Evolutionary conservation across 2,113 vertebrate species (phyloP).

Genomic region (Ageneiosus marmoratus): DNA sequence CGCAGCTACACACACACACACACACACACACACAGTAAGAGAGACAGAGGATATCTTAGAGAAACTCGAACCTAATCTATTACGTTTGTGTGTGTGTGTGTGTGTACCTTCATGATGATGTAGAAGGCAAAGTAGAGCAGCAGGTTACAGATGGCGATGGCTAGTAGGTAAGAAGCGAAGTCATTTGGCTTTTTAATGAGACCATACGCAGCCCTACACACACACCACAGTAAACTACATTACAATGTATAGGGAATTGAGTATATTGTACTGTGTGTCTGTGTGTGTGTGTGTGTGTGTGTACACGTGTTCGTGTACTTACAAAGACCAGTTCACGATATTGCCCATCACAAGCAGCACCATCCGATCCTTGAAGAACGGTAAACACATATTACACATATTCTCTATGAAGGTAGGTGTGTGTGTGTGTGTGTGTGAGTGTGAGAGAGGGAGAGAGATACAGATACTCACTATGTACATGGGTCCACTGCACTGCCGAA

Average conservation of each 20-base stretch:
- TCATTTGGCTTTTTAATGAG: conserved; percentile 90
- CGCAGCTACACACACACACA: no score
- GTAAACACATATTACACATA: conserved; percentile 19
- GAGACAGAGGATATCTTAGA: conserved; percentile 23
- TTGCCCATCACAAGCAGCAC: conserved; percentile 96
- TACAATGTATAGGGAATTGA: neutral
- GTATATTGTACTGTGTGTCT: neutral
- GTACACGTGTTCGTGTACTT: conserved; percentile 61
- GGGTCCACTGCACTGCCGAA: conserved; percentile 94
- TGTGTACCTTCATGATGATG: conserved; percentile 96
- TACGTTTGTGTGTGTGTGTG: neutral
- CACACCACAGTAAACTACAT: neutral
- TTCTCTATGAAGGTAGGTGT: no score
- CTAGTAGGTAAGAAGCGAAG: conserved; percentile 95
- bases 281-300: neutral
- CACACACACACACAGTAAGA: no score
- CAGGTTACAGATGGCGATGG: conserved; percentile 97
- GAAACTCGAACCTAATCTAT: no score
- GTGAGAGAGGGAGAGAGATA: neutral
- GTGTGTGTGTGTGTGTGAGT: neutral
- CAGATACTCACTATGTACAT: conserved; percentile 88
- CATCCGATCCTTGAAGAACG: conserved; percentile 86
- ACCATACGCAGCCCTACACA: conserved; percentile 86
- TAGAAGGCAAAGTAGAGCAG: conserved; percentile 98
- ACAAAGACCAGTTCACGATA: conserved; percentile 98